Percentiles rank a stretch among this genome's conserved stretches.
These are phyloP conservation scores for Equus quagga DNA, from an alignment of 2,113 vertebrate genomes.

Conservation along the genomic window DNA sequence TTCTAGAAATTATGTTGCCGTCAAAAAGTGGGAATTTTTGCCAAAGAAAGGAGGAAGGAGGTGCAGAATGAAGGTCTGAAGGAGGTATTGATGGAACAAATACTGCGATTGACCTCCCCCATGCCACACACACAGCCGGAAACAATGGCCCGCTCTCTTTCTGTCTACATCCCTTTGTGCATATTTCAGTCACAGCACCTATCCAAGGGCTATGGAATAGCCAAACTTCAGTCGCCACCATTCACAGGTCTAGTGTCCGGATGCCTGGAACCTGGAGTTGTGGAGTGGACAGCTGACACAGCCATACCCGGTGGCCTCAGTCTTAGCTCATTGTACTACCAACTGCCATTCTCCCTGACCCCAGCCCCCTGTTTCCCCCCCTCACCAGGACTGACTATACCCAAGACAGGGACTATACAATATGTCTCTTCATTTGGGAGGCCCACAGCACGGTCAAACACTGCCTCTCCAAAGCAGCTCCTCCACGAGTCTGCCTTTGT, in stretches of 20 bases:
- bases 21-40: constrained; percentile 12
- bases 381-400: neutral
- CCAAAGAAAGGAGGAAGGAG: neutral
- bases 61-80: neutral
- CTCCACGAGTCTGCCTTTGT: neutral
- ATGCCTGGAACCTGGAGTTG: neutral
- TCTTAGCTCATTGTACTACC: neutral
- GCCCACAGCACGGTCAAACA: neutral
- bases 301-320: neutral
- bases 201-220: neutral
- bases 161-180: neutral
- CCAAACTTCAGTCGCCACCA: neutral
- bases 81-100: neutral
- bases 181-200: neutral
- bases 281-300: neutral
- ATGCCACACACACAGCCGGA: neutral
- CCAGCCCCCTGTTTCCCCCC: neutral
- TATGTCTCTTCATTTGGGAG: neutral
- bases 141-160: neutral
- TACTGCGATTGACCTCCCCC: neutral
- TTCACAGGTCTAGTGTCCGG: neutral
- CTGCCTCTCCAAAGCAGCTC: neutral
- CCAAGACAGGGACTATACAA: neutral
- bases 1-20: constrained; percentile 11
- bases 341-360: neutral